phyloP scores from a whole-genome alignment of 2,888 invertebrate species.

The Xestia rhomboidea region DNA sequence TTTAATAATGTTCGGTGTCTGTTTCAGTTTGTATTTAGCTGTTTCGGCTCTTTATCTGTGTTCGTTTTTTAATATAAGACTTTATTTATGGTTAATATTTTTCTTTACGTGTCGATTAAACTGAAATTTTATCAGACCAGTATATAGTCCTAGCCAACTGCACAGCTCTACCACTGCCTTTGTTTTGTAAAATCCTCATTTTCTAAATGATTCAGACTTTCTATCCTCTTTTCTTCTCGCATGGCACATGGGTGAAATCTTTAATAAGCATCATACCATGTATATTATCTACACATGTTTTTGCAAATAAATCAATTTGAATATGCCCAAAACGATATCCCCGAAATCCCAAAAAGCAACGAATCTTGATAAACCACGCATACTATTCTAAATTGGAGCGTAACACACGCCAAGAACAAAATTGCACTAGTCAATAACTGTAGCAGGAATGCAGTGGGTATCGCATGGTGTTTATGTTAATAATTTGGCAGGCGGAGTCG shows the following conservation, averaged over 20 bases:
- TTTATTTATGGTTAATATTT: neutral
- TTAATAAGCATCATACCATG: no score
- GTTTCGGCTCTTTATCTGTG: no score
- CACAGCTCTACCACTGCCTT: neutral
- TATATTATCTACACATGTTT: no score
- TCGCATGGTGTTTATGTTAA: conserved; percentile 78
- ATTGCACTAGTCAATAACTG: conserved; percentile 73
- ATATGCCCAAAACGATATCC: conserved; percentile 2
- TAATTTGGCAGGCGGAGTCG: conserved; percentile 79
- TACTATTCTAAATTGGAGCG: conserved; percentile 59
- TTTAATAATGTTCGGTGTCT: neutral
- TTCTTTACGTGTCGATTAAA: neutral
- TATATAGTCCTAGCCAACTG: neutral
- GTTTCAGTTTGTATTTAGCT: neutral
- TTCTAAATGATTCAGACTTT: neutral
- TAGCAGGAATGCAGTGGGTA: conserved; percentile 53
- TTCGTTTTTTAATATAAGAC: neutral
- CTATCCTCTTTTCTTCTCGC: neutral
- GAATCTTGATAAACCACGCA: conserved; percentile 62
- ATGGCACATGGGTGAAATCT: no score
- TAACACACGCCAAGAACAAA: conserved; percentile 63
- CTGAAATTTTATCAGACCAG: neutral
- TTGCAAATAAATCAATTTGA: no score
- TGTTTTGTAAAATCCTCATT: neutral
- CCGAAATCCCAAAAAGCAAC: conserved; percentile 9